phyloP scores from a whole-genome alignment of 2,113 vertebrate species.

The Reinhardtius hippoglossoides region DNA sequence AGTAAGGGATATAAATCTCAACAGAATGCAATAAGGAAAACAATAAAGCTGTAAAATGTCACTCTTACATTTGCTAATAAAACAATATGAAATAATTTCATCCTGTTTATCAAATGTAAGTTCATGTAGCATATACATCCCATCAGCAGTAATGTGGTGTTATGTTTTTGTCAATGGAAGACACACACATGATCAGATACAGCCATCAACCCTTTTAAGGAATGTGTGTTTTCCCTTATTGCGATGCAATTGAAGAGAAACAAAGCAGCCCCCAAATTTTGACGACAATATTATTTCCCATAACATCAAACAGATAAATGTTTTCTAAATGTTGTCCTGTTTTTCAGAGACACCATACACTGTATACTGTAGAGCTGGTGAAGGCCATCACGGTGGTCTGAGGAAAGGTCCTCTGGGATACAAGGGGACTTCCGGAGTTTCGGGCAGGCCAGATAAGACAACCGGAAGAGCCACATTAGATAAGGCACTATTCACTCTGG shows the following conservation, averaged over 20 bases:
- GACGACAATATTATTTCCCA: neutral
- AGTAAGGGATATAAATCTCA: too few species aligned
- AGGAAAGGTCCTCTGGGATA: conserved; percentile 33
- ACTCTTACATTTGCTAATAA: too few species aligned
- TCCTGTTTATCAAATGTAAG: too few species aligned
- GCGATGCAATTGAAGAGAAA: conserved; percentile 1
- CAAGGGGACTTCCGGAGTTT: conserved; percentile 52
- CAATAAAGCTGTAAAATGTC: too few species aligned
- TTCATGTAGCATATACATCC: neutral
- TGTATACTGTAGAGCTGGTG: neutral
- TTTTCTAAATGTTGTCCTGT: conserved; percentile 9
- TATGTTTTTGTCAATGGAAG: neutral
- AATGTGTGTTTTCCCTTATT: neutral
- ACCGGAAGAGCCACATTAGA: conserved; percentile 55
- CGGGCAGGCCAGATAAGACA: conserved; percentile 49
- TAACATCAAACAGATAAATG: conserved; percentile 3
- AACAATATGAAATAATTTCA: too few species aligned
- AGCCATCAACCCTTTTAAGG: neutral
- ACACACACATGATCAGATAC: neutral
- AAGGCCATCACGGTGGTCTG: conserved; percentile 42
- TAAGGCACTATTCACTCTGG: conserved; percentile 23
- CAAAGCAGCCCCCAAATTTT: neutral
- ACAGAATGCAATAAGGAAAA: neutral
- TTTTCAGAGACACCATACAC: neutral
- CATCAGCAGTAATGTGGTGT: neutral